Conservation (phyloP, 64 coral and sea anemone genomes). For the Porites lutea region DNA sequence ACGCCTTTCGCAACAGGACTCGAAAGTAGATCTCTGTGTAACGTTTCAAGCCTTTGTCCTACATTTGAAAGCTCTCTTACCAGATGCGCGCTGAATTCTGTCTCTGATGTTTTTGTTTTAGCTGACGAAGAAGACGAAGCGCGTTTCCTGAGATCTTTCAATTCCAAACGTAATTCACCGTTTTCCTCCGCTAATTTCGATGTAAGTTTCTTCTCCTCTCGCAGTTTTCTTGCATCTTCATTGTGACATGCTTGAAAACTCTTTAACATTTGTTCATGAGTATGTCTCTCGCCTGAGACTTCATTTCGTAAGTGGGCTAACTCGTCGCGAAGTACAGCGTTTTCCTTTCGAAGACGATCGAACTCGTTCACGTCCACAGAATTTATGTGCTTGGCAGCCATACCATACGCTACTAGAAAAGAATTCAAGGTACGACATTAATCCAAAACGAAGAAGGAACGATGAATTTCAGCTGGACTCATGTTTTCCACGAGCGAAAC, state of each 20-base stretch:
- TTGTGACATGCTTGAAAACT: constrained; percentile 68
- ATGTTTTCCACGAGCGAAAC: neutral
- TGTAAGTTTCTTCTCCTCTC: constrained; percentile 67
- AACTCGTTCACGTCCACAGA: constrained; percentile 69
- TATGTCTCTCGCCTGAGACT: constrained; percentile 70
- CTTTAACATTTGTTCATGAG: constrained; percentile 76
- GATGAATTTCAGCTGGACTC: neutral
- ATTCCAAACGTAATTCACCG: constrained; percentile 61
- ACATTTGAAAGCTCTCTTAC: constrained; percentile 1
- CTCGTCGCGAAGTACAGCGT: constrained; percentile 65
- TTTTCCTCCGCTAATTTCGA: constrained; percentile 70
- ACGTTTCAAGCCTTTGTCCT: constrained; percentile 47
- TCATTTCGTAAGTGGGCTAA: constrained; percentile 69
- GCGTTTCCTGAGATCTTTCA: constrained; percentile 40
- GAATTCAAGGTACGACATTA: neutral
- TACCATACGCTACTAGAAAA: neutral
- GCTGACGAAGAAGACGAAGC: neutral
- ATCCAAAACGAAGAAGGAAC: neutral
- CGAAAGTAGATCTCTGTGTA: constrained; percentile 68
- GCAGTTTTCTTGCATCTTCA: constrained; percentile 71
- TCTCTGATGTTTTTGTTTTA: neutral
- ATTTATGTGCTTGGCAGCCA: constrained; percentile 69
- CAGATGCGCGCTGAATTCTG: neutral
- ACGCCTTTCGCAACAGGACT: constrained; percentile 51
- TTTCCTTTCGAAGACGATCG: constrained; percentile 71